These are phyloP conservation scores for Sycobia sp. DNA, from an alignment of 1,140 invertebrate species.

Conservation along the genomic window DNA sequence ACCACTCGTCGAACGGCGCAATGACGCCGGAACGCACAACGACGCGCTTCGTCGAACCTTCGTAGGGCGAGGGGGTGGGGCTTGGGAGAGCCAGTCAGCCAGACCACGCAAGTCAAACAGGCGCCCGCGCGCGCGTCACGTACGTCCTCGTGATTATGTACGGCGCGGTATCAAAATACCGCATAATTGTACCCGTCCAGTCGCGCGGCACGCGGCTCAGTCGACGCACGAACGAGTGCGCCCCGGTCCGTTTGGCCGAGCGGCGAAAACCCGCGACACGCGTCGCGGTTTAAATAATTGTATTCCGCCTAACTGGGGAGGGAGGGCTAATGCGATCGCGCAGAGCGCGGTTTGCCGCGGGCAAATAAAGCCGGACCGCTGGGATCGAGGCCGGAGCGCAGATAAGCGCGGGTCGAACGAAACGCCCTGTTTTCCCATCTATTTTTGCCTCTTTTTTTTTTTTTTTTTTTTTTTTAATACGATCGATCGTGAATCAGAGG, in stretches of 20 bases:
- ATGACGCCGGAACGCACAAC: neutral
- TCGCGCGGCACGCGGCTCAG: slow-evolving; percentile 1
- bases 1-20: neutral
- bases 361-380: neutral
- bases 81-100: too few relatives aligned
- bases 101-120: too few relatives aligned
- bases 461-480: too few relatives aligned
- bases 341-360: neutral
- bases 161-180: slow-evolving; percentile 23
- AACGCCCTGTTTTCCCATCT: too few relatives aligned
- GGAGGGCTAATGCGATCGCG: slow-evolving; percentile 18
- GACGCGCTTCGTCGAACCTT: too few relatives aligned
- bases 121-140: too few relatives aligned
- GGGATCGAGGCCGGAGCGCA: too few relatives aligned
- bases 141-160: slow-evolving; percentile 8
- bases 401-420: too few relatives aligned
- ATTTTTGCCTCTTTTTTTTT: too few relatives aligned
- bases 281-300: neutral
- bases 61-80: neutral
- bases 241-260: too few relatives aligned
- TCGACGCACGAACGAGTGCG: slow-evolving; percentile 10
- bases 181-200: slow-evolving; percentile 25
- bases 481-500: too few relatives aligned
- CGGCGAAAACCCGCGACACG: too few relatives aligned
- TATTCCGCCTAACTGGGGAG: slow-evolving; percentile 24